Evolutionary conservation across 2,888 invertebrate species (phyloP).

Genomic region (Campaea margaritaria): DNA sequence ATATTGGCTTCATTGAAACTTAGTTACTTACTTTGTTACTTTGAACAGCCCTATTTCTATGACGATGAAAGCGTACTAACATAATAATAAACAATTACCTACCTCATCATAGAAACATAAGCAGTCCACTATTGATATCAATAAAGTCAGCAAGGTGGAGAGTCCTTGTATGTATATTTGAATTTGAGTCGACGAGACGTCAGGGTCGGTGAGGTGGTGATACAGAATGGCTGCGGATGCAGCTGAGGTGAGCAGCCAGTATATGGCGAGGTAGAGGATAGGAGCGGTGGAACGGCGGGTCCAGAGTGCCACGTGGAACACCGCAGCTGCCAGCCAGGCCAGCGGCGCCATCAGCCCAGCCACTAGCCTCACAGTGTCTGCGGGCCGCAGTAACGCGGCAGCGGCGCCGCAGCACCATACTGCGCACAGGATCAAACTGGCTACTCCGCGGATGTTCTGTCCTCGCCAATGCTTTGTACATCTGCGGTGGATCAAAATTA

Average conservation of each 20-base stretch:
- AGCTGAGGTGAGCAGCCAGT: constrained; percentile 71
- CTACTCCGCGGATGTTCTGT: constrained; percentile 70
- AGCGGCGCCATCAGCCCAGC: constrained; percentile 67
- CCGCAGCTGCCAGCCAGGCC: constrained; percentile 75
- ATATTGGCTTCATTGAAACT: not conserved
- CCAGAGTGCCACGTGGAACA: constrained; percentile 73
- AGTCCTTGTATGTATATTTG: constrained; percentile 68
- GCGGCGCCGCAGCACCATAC: constrained; percentile 71
- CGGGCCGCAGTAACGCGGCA: constrained; percentile 61
- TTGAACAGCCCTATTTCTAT: constrained; percentile 1
- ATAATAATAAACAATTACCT: constrained; percentile 22
- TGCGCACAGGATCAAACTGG: constrained; percentile 62
- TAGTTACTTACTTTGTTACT: no score
- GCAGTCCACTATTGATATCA: constrained; percentile 69
- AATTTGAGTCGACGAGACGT: constrained; percentile 48
- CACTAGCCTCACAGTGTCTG: constrained; percentile 62
- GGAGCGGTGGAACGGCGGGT: constrained; percentile 71
- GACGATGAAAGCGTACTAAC: not conserved
- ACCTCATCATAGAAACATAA: constrained; percentile 80
- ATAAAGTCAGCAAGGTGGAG: constrained; percentile 58
- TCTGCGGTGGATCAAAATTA: constrained; percentile 37
- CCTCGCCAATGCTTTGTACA: constrained; percentile 65
- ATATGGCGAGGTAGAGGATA: constrained; percentile 75
- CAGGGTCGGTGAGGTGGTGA: constrained; percentile 53
- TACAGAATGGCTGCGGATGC: constrained; percentile 65